Conservation (phyloP, 2,797 vertebrate species). For the Choloepus didactylus region DNA sequence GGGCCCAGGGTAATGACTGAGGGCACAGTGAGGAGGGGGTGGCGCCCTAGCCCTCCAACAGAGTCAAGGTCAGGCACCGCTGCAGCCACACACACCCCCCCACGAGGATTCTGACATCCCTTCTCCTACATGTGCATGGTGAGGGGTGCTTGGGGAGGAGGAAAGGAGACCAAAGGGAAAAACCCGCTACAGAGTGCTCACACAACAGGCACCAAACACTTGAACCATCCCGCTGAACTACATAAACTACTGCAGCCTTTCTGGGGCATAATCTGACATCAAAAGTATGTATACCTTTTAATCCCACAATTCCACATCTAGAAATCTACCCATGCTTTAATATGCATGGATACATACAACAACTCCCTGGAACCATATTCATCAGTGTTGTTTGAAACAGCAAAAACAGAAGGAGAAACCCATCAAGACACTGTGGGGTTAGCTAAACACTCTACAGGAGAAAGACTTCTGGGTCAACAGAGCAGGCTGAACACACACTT, state of each 20-base stretch:
- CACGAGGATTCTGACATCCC: background rate
- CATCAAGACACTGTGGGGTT: background rate
- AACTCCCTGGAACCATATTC: background rate
- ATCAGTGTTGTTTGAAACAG: background rate
- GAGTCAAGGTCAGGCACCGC: too few relatives aligned
- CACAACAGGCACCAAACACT: background rate
- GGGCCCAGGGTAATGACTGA: background rate
- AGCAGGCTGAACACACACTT: background rate
- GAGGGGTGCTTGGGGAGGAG: rapidly evolving
- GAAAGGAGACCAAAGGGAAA: background rate
- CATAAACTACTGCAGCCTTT: background rate
- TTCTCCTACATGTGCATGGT: background rate
- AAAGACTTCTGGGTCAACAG: background rate
- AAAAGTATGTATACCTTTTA: background rate
- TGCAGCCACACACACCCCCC: background rate
- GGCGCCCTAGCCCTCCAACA: background rate
- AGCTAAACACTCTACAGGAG: background rate
- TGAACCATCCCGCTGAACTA: background rate
- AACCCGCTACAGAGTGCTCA: background rate
- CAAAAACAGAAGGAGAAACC: background rate
- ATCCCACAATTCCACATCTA: background rate
- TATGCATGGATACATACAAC: background rate
- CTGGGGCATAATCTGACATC: background rate
- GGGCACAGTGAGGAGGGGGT: background rate
- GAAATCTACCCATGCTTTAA: background rate